These are phyloP conservation scores for Bombus soroeensis DNA, from an alignment of 1,140 invertebrate genomes.

Conservation along the genomic window DNA sequence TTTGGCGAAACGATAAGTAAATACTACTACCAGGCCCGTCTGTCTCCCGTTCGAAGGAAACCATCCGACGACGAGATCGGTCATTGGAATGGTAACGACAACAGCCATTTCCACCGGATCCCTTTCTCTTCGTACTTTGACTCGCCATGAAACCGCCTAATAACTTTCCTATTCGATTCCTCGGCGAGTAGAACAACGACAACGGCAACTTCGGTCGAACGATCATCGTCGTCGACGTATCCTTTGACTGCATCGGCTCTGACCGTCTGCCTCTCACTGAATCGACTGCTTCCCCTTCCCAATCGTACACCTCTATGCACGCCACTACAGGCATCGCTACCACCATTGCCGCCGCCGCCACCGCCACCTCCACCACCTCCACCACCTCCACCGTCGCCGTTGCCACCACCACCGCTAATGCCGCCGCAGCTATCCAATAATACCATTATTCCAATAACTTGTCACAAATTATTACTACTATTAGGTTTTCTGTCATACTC, in stretches of 20 bases:
- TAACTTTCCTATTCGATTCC: neutral
- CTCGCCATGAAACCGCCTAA: neutral
- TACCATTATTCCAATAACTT: constrained; percentile 12
- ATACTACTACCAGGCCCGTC: neutral
- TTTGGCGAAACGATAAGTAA: neutral
- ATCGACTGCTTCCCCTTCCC: constrained; percentile 59
- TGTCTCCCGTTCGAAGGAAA: neutral
- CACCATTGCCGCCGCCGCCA: neutral
- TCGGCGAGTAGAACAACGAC: too few species aligned
- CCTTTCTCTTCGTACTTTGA: neutral
- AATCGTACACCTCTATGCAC: neutral
- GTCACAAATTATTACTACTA: constrained; percentile 27
- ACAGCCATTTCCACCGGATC: neutral
- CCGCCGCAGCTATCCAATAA: neutral
- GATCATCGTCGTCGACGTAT: constrained; percentile 23
- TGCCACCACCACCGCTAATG: neutral
- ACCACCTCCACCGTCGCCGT: neutral
- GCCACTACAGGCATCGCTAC: neutral
- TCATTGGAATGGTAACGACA: neutral
- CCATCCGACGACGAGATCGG: neutral
- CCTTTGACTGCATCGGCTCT: constrained; percentile 47
- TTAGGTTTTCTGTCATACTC: neutral
- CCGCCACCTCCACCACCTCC: too few species aligned
- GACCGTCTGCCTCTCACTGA: constrained; percentile 72
- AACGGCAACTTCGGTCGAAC: too few species aligned